Evolutionary conservation across 1,140 invertebrate species (phyloP).

Genomic region (Tetramorium alpestre): DNA sequence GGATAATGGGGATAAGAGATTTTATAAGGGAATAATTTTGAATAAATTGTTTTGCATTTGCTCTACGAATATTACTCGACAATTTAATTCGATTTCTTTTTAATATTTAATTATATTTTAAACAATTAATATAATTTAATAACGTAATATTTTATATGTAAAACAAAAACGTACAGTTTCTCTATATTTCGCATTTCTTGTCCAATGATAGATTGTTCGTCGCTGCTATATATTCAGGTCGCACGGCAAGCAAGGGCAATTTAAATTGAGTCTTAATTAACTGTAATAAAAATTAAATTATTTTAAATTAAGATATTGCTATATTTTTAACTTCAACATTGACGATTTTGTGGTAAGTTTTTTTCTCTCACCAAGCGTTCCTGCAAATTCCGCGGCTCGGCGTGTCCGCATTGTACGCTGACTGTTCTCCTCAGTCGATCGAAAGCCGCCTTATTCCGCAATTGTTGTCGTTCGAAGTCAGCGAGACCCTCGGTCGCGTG

Average conservation of each 20-base stretch:
- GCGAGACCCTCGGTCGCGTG: constrained; percentile 89
- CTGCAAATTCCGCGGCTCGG: constrained; percentile 86
- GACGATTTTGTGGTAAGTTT: background rate
- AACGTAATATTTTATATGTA: background rate
- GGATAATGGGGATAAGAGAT: background rate
- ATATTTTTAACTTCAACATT: constrained; percentile 21
- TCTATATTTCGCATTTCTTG: constrained; percentile 86
- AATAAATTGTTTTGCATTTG: background rate
- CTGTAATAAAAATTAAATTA: constrained; percentile 79
- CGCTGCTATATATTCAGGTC: constrained; percentile 88
- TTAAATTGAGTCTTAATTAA: constrained; percentile 88
- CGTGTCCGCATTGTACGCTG: constrained; percentile 86
- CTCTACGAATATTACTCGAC: too few species aligned
- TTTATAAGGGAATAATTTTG: background rate
- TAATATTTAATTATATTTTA: background rate
- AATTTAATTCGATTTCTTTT: background rate
- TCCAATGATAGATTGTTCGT: constrained; percentile 86
- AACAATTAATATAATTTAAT: background rate
- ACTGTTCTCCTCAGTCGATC: constrained; percentile 86
- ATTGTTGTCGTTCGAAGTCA: constrained; percentile 88
- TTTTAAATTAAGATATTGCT: background rate
- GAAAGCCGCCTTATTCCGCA: constrained; percentile 85
- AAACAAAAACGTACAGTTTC: constrained; percentile 86
- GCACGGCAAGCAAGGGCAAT: constrained; percentile 88
- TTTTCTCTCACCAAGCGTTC: constrained; percentile 87